A percentile compares a stretch with the other conserved stretches of the same genome.
Conservation (phyloP, 1,140 invertebrate species). For the Goniozus legneri region DNA sequence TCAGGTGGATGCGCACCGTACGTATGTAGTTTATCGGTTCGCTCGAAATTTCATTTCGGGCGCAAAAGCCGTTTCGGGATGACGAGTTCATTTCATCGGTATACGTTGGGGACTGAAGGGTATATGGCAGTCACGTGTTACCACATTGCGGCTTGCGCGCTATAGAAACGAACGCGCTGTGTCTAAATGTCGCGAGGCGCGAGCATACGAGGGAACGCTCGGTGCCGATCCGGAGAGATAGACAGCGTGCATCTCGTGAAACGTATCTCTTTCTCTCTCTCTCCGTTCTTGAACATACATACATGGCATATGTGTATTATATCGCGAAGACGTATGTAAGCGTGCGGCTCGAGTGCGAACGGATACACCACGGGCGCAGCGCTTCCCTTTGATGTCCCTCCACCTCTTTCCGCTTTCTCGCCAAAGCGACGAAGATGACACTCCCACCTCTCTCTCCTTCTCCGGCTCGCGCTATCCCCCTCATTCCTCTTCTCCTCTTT, state of each 20-base stretch:
- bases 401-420: neutral
- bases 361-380: constrained; percentile 51
- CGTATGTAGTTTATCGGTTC: neutral
- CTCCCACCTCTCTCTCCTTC: constrained; percentile 1
- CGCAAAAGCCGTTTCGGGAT: constrained; percentile 40
- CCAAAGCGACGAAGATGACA: neutral
- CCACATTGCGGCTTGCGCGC: no score
- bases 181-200: no score
- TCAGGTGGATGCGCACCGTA: constrained; percentile 28
- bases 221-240: constrained; percentile 32
- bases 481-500: constrained; percentile 9
- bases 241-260: constrained; percentile 24
- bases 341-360: constrained; percentile 46
- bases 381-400: constrained; percentile 47
- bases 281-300: constrained; percentile 4
- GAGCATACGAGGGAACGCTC: no score
- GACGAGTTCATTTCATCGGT: constrained; percentile 52
- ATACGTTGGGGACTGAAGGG: constrained; percentile 39
- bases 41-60: constrained; percentile 1
- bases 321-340: constrained; percentile 22
- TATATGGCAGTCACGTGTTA: constrained; percentile 42
- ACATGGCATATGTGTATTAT: neutral
- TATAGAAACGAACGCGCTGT: no score
- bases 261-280: constrained; percentile 1
- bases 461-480: constrained; percentile 5